Percentiles rank a stretch among this genome's conserved stretches.
phyloP scores from a whole-genome alignment of 2,797 vertebrate species.

The Novumbra hubbsi region DNA sequence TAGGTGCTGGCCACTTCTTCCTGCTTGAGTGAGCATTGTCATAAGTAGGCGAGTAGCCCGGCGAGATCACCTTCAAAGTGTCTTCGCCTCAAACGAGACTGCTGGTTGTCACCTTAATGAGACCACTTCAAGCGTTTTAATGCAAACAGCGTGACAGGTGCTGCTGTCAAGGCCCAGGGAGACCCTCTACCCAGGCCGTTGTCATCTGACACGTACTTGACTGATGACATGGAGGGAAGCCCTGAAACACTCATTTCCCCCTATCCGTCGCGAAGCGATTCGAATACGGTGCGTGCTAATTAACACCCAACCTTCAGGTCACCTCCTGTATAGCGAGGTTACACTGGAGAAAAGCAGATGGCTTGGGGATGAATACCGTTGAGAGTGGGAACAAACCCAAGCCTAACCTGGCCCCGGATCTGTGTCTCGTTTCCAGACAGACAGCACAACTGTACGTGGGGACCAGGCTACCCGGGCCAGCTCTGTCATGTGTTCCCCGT shows the following conservation, averaged over 20 bases:
- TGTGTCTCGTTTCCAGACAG: background rate
- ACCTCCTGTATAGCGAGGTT: background rate
- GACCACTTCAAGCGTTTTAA: background rate
- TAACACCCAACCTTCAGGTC: background rate
- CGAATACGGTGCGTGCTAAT: background rate
- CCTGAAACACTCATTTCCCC: background rate
- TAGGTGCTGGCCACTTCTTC: too few species aligned
- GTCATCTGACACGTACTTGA: background rate
- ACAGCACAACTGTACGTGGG: background rate
- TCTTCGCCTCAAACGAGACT: too few species aligned
- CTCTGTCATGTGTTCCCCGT: background rate
- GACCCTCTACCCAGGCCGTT: background rate
- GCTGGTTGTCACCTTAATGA: too few species aligned
- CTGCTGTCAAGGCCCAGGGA: background rate
- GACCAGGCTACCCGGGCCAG: conserved; percentile 1
- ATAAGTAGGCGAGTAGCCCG: too few species aligned
- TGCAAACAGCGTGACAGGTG: background rate
- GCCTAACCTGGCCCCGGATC: background rate
- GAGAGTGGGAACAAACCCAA: background rate
- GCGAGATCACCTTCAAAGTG: too few species aligned
- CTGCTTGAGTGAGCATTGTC: too few species aligned
- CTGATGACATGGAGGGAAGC: background rate
- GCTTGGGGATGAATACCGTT: background rate
- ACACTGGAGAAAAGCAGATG: background rate
- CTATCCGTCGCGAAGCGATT: background rate